Evolutionary conservation across 2,113 vertebrate species (phyloP), one percentile per base, ranked within the genome.

Genomic region (Stigmatopora argus): DNA sequence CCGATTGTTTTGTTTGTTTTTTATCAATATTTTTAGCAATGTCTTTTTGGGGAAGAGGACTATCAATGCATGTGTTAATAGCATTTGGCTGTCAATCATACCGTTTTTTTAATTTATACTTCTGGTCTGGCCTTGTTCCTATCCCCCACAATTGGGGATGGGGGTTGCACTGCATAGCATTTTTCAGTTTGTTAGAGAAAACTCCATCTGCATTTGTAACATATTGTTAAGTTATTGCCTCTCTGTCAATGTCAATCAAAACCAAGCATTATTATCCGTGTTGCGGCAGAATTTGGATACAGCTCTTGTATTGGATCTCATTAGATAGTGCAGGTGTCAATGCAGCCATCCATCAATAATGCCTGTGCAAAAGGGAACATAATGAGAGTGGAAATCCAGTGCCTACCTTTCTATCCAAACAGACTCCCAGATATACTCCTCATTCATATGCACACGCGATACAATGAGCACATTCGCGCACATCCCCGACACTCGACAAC

Each of bases 401-500:
- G 53, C 52, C 45, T 63, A 23, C 61, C 69, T 79, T 53, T 48
- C 49, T 47, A 48, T 49, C 57, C 41, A 55, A 18, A 21, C 62
- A 52, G 35, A 71, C 44, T 35, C 60, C 48, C 65, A 70, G 35
- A 73, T 61, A 3, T 62, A 56, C 47, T 63, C 55, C 44, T 44
- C 34, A 65, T 75, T 67, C 62, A 77, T 66, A 73, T 56, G 55
- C 51, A 70, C 53, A 38, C 12, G n/a, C 45, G 62, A 69, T 38
- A 56, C 65, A 70, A 52, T 5, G 41, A 58, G 46, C 62, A 64
- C 77, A 72, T 66, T 26, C 62, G 23, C 56, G 64, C 66, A 58
- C 64, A 72, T 62, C 66, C 53, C 73, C 62, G 45, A 67, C 78
- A 77, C 78, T 71, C 75, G 55, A 64, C 71, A 73, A 59, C 72